These are phyloP conservation scores for Adelges cooleyi DNA, from an alignment of 1,140 invertebrate species.

Conservation along the genomic window DNA sequence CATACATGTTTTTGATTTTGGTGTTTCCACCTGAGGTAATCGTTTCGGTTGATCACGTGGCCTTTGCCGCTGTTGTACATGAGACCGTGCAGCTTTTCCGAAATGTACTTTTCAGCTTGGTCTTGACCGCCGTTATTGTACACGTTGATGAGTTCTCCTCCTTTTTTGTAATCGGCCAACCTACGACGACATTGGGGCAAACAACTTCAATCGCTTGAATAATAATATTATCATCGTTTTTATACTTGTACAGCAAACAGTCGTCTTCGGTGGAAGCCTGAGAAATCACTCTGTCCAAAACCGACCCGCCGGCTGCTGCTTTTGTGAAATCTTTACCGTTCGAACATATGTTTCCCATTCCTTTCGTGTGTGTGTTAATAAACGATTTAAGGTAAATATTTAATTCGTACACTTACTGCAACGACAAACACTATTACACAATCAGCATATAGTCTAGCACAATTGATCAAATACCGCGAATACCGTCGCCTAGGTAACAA, in stretches of 20 bases:
- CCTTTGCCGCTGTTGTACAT: constrained; percentile 85
- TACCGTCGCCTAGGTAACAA: too few relatives aligned
- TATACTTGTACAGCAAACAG: constrained; percentile 59
- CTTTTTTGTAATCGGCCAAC: constrained; percentile 81
- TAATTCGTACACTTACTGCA: too few relatives aligned
- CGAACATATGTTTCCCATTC: constrained; percentile 6
- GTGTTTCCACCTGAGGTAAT: constrained; percentile 88
- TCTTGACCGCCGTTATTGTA: constrained; percentile 67
- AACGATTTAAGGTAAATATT: too few relatives aligned
- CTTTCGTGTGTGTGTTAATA: too few relatives aligned
- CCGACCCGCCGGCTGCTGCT: constrained; percentile 47
- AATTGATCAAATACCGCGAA: too few relatives aligned
- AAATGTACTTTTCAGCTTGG: constrained; percentile 74
- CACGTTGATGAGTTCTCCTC: constrained; percentile 70
- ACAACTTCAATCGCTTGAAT: neutral
- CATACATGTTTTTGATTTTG: constrained; percentile 65
- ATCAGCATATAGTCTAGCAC: too few relatives aligned
- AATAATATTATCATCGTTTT: neutral
- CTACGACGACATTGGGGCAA: constrained; percentile 36
- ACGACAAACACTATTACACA: too few relatives aligned
- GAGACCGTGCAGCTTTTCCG: constrained; percentile 74
- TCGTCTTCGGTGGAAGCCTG: constrained; percentile 72
- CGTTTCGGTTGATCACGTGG: constrained; percentile 72
- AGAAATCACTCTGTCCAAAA: constrained; percentile 74
- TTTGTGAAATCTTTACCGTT: neutral